Conservation (phyloP, 2,797 vertebrate species). For the Anguilla pacifica region DNA sequence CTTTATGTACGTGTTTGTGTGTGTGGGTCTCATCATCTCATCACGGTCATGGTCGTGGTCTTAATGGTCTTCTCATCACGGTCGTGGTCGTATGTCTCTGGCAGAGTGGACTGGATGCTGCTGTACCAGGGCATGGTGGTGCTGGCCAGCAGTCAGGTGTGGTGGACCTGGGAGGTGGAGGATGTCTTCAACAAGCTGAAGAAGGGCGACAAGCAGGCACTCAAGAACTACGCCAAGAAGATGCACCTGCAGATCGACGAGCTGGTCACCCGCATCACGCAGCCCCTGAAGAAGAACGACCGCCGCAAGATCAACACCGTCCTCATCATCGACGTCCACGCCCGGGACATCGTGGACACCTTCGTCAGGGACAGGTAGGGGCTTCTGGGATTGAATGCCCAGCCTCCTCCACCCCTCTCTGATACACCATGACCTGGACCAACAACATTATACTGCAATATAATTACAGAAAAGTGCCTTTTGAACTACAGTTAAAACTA, state of each 20-base stretch:
- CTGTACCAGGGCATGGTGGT: conserved; percentile 95
- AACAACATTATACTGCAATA: no score
- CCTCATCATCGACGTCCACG: conserved; percentile 95
- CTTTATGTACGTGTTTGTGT: no score
- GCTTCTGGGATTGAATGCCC: no score
- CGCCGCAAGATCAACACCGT: conserved; percentile 90
- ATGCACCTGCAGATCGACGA: conserved; percentile 90
- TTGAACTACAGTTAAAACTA: neutral
- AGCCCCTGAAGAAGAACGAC: conserved; percentile 83
- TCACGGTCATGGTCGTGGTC: neutral
- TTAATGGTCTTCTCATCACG: no score
- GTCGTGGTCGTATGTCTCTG: neutral
- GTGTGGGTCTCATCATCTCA: no score
- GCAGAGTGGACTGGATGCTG: conserved; percentile 95
- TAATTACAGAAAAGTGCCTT: neutral
- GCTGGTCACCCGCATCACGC: conserved; percentile 84
- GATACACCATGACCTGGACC: no score
- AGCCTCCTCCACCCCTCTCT: neutral
- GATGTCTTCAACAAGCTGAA: conserved; percentile 84
- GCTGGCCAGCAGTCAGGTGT: conserved; percentile 90
- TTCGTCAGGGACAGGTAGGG: conserved; percentile 87
- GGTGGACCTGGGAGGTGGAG: conserved; percentile 99
- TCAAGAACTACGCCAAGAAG: conserved; percentile 84
- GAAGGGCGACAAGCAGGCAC: conserved; percentile 83
- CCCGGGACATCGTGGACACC: conserved; percentile 90